Evolutionary conservation across 2,888 invertebrate genomes (phyloP).

Genomic region (Acanthosoma haemorrhoidale): DNA sequence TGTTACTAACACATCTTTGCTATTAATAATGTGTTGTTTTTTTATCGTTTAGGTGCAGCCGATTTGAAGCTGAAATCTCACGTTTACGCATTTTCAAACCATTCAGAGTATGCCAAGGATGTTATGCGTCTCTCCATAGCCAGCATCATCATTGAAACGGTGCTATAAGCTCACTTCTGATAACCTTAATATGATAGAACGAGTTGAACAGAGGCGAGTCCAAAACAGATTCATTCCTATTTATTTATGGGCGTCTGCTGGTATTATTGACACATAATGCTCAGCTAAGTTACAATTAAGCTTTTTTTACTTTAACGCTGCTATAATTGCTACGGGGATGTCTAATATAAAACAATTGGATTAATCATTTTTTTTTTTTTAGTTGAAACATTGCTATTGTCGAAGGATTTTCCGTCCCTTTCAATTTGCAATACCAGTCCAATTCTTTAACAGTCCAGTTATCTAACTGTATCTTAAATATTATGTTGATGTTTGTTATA

Average conservation of each 20-base stretch:
- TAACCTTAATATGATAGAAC: constrained; percentile 21
- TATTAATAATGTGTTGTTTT: no score
- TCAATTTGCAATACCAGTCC: not conserved
- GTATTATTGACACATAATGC: not conserved
- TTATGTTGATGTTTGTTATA: no score
- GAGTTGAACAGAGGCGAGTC: not conserved
- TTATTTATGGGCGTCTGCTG: not conserved
- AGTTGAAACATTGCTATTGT: no score
- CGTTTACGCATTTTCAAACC: constrained; percentile 87
- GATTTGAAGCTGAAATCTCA: constrained; percentile 93
- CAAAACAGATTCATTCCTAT: not conserved
- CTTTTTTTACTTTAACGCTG: not conserved
- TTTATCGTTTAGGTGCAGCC: constrained; percentile 71
- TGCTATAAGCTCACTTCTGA: not conserved
- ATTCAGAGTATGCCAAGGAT: constrained; percentile 91
- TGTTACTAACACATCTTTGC: no score
- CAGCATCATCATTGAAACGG: not conserved
- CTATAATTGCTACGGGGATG: no score
- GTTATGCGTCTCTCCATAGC: constrained; percentile 59
- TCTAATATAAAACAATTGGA: no score
- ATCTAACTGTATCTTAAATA: no score
- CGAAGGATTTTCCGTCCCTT: not conserved
- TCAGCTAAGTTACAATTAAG: not conserved
- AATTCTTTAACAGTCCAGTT: not conserved
- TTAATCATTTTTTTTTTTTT: not conserved